Percentiles rank a stretch among this genome's conserved stretches.
phyloP scores from a whole-genome alignment of 2,888 invertebrate genomes.

The Eutolmus rufibarbis region DNA sequence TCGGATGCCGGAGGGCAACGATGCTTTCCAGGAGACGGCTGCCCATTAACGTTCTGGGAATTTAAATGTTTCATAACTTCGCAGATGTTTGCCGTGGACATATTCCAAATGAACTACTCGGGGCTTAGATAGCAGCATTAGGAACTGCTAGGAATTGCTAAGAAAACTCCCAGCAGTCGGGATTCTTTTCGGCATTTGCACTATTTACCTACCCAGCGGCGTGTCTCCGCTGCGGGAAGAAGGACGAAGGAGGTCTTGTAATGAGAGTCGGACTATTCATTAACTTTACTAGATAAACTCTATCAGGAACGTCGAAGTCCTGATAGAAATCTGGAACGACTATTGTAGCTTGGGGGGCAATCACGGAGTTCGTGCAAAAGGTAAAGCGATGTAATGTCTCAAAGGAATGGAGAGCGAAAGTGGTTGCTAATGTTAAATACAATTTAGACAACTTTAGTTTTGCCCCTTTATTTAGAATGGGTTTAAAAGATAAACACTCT shows the following conservation, averaged over 20 bases:
- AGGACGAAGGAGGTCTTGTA: not conserved
- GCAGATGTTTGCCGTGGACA: slow-evolving; percentile 25
- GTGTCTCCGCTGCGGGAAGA: not conserved
- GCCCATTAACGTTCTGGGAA: slow-evolving; percentile 7
- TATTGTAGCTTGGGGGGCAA: not conserved
- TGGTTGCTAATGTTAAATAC: not conserved
- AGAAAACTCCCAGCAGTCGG: not conserved
- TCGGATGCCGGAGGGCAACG: not conserved
- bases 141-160: not conserved
- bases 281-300: not conserved
- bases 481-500: not conserved
- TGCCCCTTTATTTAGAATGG: not conserved
- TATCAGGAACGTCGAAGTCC: not conserved
- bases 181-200: not conserved
- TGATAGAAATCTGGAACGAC: not conserved
- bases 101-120: slow-evolving; percentile 12
- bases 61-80: slow-evolving; percentile 30
- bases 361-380: not conserved
- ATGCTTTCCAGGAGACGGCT: not conserved
- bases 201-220: not conserved
- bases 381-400: not conserved
- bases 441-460: not conserved
- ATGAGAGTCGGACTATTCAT: not conserved
- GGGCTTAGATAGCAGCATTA: not conserved
- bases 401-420: not conserved